These are phyloP conservation scores for Hemicentrotus pulcherrimus DNA, from an alignment of 35 echinoderm and acorn worm species.

Conservation along the genomic window DNA sequence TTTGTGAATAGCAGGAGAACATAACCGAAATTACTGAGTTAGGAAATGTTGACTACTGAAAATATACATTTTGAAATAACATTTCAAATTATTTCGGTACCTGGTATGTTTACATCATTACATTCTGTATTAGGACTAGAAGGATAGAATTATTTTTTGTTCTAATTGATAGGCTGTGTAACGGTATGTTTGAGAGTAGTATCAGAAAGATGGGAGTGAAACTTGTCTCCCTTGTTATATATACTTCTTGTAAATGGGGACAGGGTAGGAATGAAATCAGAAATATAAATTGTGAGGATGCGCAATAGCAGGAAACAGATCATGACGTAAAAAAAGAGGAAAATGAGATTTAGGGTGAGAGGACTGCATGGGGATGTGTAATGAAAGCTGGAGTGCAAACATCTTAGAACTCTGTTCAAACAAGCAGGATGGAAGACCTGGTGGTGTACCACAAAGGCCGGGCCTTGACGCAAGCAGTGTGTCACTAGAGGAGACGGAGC, in stretches of 20 bases:
- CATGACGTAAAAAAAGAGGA: background rate
- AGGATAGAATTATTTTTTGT: too few relatives aligned
- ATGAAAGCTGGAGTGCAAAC: background rate
- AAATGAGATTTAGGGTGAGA: background rate
- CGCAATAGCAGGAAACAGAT: background rate
- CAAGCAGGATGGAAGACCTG: background rate
- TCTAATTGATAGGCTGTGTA: too few relatives aligned
- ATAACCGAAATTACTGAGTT: background rate
- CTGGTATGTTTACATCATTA: too few relatives aligned
- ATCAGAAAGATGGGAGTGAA: too few relatives aligned
- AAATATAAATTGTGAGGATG: background rate
- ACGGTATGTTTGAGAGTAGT: too few relatives aligned
- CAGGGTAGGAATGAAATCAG: background rate
- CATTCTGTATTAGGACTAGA: too few relatives aligned
- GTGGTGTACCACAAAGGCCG: background rate
- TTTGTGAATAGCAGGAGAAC: background rate
- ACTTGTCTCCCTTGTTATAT: too few relatives aligned
- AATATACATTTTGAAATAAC: too few relatives aligned
- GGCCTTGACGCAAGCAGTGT: background rate
- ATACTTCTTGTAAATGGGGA: background rate
- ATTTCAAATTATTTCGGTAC: too few relatives aligned
- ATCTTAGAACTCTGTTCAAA: slow-evolving; percentile 13
- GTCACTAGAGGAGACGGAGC: background rate
- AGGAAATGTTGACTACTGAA: too few relatives aligned
- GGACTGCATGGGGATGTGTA: background rate